Base-by-base conservation (phyloP, 2,113 vertebrate genomes). In the Proterorhinus semilunaris region DNA sequence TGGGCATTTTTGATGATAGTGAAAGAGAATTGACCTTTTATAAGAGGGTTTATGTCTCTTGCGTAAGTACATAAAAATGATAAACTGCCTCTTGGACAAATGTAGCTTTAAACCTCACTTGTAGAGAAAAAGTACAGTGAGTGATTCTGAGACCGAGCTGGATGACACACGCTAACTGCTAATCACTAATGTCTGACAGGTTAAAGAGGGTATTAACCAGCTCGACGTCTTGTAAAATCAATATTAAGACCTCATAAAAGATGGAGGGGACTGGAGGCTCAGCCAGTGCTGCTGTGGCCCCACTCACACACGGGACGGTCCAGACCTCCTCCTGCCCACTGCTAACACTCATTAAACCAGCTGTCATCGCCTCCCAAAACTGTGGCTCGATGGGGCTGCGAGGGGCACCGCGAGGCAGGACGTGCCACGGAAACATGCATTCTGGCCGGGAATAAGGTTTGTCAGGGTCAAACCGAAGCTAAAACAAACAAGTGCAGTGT, bases 271-370 rank as follows among this genome's bases (percentile, higher is more conserved):
- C 49, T 66, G 75, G 74, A 80, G 50, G 70, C 51, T 16, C 9
- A 66, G 65, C 57, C 72, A 36, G 49, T 75, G 64, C 49, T 55
- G 68, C 52, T 55, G 75, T 78, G 55, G 67, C 4, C 27, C 27
- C 3, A 36, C 27, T 36, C 27, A 36, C 27, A 3, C 27, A 36
- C 27, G 27, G 27, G 27, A 36, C 27, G 16, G 75, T 68, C 78
- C 75, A 83, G 83, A 83, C 81, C 85, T 84, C 75, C 71, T 49
- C 62, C 74, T 65, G 58, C 68, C 71, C 66, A 80, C 77, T 53
- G 54, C 74, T 81, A 45, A 67, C 66, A 80, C 64, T 77, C 67
- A 87, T 82, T 86, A 83, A 78, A 80, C 73, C 72, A 73, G 62
- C 72, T 69, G 82, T 86, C 78, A 62, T 81, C 80, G 43, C 27